Percentiles rank a stretch among this genome's conserved stretches.
Evolutionary conservation across 2,888 invertebrate genomes (phyloP).

Genomic region (Cheiracanthium punctorium): DNA sequence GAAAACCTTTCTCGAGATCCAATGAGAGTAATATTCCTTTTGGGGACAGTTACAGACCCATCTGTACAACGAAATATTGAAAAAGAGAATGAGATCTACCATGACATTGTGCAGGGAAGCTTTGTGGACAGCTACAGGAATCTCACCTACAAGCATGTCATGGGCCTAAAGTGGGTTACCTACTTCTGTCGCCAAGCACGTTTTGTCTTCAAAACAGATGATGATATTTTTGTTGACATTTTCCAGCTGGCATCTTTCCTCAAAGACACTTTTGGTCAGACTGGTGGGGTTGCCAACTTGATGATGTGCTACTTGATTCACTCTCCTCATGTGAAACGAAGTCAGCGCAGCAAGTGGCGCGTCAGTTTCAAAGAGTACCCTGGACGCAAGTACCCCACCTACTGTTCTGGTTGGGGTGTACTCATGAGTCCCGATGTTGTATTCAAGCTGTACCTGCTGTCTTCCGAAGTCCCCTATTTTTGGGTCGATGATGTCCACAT

Average conservation of each 20-base stretch:
- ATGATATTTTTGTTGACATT: slow-evolving; percentile 77
- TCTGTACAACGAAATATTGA: slow-evolving; percentile 59
- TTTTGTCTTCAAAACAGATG: slow-evolving; percentile 77
- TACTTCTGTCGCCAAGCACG: slow-evolving; percentile 75
- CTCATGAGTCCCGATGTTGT: slow-evolving; percentile 75
- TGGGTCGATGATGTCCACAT: slow-evolving; percentile 78
- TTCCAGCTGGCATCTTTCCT: slow-evolving; percentile 73
- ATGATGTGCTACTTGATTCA: slow-evolving; percentile 72
- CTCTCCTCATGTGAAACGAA: slow-evolving; percentile 73
- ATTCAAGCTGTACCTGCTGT: slow-evolving; percentile 71
- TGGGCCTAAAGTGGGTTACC: slow-evolving; percentile 76
- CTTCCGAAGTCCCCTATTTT: slow-evolving; percentile 75
- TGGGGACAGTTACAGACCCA: slow-evolving; percentile 69
- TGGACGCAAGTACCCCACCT: slow-evolving; percentile 76
- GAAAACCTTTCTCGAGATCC: slow-evolving; percentile 48
- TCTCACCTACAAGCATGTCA: slow-evolving; percentile 77
- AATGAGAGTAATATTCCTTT: slow-evolving; percentile 71
- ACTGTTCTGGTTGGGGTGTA: slow-evolving; percentile 78
- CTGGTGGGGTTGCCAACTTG: slow-evolving; percentile 66
- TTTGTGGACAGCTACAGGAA: slow-evolving; percentile 77
- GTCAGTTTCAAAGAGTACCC: slow-evolving; percentile 75
- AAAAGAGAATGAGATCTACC: slow-evolving; percentile 68
- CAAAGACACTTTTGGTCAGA: slow-evolving; percentile 68
- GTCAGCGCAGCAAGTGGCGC: slow-evolving; percentile 77
- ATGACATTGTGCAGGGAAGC: slow-evolving; percentile 73